Conservation (phyloP, 2,888 invertebrate genomes). For the Psococerastis gibbosa region DNA sequence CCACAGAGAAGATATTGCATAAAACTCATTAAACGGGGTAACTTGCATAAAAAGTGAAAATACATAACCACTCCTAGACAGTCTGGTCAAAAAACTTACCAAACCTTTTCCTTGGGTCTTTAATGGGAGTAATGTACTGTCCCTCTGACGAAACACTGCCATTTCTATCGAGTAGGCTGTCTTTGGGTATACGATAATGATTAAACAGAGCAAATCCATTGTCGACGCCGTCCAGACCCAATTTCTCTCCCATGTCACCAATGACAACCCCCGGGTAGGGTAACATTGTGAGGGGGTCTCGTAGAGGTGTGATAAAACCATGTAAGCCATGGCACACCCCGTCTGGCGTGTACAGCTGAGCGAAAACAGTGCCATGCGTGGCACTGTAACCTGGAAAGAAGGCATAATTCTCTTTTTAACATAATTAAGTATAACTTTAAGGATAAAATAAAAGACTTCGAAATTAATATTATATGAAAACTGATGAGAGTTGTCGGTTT, state of each 20-base stretch:
- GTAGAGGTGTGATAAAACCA: constrained; percentile 31
- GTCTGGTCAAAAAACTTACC: too few species aligned
- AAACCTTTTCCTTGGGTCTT: constrained; percentile 11
- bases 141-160: constrained; percentile 32
- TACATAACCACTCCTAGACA: neutral
- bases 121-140: constrained; percentile 23
- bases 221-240: constrained; percentile 33
- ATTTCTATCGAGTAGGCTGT: constrained; percentile 28
- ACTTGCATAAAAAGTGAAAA: neutral
- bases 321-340: constrained; percentile 31
- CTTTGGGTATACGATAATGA: constrained; percentile 28
- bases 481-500: too few species aligned
- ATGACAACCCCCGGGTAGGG: constrained; percentile 30
- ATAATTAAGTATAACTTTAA: too few species aligned
- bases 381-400: constrained; percentile 22
- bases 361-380: constrained; percentile 34
- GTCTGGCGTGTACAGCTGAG: constrained; percentile 31
- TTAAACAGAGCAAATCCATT: constrained; percentile 33
- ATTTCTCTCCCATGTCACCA: constrained; percentile 36
- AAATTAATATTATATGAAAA: too few species aligned
- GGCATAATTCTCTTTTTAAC: too few species aligned
- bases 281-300: constrained; percentile 23
- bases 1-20: too few species aligned
- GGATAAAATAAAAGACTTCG: too few species aligned
- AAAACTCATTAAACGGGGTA: neutral